Percentiles rank a stretch among this genome's conserved stretches.
These are phyloP conservation scores for Coelopa frigida DNA, from an alignment of 1,140 invertebrate genomes.

Conservation along the genomic window DNA sequence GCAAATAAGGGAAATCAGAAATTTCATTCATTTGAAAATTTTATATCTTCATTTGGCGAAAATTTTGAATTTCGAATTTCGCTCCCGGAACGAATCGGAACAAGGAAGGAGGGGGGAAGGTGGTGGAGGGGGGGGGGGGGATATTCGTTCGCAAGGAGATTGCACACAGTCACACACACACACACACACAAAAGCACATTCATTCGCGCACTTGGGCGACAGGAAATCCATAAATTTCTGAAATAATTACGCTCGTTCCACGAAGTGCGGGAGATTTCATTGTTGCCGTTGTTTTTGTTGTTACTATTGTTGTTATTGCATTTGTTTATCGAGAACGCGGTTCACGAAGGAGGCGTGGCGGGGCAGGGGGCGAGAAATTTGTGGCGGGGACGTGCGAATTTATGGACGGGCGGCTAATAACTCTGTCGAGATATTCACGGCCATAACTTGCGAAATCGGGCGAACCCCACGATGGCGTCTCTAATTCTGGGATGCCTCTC, in stretches of 20 bases:
- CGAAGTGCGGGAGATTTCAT: not conserved
- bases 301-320: not conserved
- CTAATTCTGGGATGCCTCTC: too few relatives aligned
- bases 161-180: too few relatives aligned
- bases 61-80: constrained; percentile 15
- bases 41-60: constrained; percentile 15
- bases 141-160: too few relatives aligned
- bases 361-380: not conserved
- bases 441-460: too few relatives aligned
- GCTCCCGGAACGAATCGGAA: too few relatives aligned
- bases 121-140: not conserved
- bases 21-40: constrained; percentile 14
- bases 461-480: too few relatives aligned
- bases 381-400: too few relatives aligned
- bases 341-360: not conserved
- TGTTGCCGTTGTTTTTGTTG: not conserved
- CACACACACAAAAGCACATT: too few relatives aligned
- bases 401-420: too few relatives aligned
- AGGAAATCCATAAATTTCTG: constrained; percentile 21
- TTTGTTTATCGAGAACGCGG: not conserved
- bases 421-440: too few relatives aligned
- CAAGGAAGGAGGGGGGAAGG: too few relatives aligned
- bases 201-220: too few relatives aligned
- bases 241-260: constrained; percentile 13
- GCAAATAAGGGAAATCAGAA: constrained; percentile 16